Evolutionary conservation across 2,113 vertebrate species (phyloP).

Genomic region (Chinchilla lanigera): DNA sequence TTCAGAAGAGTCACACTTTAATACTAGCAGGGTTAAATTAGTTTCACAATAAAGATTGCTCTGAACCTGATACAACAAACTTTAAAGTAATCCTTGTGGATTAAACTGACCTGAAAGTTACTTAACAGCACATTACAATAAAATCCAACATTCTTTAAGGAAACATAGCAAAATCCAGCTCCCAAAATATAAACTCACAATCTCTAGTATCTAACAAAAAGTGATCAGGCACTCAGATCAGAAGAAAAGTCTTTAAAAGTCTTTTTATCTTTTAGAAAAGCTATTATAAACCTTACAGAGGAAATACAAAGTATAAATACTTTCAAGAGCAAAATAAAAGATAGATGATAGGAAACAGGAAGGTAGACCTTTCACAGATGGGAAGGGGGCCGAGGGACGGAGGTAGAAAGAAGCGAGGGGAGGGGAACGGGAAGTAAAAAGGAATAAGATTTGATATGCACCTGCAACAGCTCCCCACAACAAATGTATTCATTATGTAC

Average conservation of each 20-base stretch:
- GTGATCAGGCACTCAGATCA: not conserved
- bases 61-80: not conserved
- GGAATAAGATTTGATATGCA: not conserved
- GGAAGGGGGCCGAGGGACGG: not conserved
- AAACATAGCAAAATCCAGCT: conserved; percentile 5
- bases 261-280: not conserved
- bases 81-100: not conserved
- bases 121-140: not conserved
- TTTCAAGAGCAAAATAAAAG: not conserved
- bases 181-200: not conserved
- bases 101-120: not conserved
- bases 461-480: not conserved
- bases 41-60: not conserved
- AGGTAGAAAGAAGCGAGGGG: not conserved
- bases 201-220: not conserved
- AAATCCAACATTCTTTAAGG: conserved; percentile 1
- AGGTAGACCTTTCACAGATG: not conserved
- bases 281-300: not conserved
- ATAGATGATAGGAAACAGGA: not conserved
- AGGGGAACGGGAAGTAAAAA: not conserved
- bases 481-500: not conserved
- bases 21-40: not conserved
- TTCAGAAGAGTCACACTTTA: not conserved
- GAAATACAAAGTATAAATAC: not conserved
- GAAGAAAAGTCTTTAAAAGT: not conserved